phyloP scores from a whole-genome alignment of 2,888 invertebrate genomes.

The Melanophora roralis region DNA sequence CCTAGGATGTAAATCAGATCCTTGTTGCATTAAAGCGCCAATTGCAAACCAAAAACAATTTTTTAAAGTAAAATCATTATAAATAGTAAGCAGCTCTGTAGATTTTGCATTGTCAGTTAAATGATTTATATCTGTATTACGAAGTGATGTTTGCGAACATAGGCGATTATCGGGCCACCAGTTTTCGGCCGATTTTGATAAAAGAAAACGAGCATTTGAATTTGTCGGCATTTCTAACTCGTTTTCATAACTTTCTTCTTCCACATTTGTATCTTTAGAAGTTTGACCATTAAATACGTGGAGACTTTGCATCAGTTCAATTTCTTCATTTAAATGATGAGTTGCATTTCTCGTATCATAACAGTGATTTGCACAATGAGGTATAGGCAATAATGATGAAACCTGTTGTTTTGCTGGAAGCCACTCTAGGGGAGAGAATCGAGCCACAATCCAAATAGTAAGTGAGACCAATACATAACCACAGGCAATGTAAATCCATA shows the following conservation, averaged over 20 bases:
- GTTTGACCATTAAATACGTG: not conserved
- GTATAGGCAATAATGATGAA: constrained; percentile 77
- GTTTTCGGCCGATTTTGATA: constrained; percentile 38
- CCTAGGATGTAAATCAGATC: constrained; percentile 94
- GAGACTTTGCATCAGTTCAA: constrained; percentile 6
- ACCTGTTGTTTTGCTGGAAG: constrained; percentile 80
- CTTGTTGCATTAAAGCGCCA: constrained; percentile 96
- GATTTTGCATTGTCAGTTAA: constrained; percentile 62
- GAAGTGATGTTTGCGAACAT: constrained; percentile 15
- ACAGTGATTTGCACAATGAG: not conserved
- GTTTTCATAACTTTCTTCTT: not conserved
- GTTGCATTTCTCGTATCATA: not conserved
- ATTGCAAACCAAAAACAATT: constrained; percentile 98
- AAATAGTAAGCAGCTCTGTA: constrained; percentile 75
- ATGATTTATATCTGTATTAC: constrained; percentile 61
- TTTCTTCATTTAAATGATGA: not conserved
- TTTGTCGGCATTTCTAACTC: not conserved
- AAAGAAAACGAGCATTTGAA: not conserved
- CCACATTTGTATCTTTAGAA: not conserved
- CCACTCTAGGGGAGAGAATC: constrained; percentile 91
- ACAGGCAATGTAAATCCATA: constrained; percentile 88
- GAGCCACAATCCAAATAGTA: constrained; percentile 89
- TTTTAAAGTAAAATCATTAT: constrained; percentile 90
- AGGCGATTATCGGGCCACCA: constrained; percentile 41
- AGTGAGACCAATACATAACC: constrained; percentile 88